A percentile compares a stretch with the other conserved stretches of the same genome.
Evolutionary conservation across 2,113 vertebrate species (phyloP).

Genomic region (Nipponia nippon): DNA sequence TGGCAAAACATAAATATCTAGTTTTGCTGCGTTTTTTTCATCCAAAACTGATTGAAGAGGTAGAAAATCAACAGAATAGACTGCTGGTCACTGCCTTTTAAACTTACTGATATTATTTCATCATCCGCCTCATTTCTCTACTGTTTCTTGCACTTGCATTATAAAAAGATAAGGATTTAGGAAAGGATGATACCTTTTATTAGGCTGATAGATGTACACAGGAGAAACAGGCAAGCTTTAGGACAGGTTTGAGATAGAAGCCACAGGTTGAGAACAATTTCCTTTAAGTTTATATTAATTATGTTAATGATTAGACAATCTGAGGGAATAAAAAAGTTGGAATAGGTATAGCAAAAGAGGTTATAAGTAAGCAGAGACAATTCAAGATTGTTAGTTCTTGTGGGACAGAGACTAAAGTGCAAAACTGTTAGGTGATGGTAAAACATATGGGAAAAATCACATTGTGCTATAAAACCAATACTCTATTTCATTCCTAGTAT

Average conservation of each 20-base stretch:
- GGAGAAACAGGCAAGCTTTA: neutral
- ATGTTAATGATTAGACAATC: neutral
- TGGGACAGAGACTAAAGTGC: neutral
- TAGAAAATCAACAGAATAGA: neutral
- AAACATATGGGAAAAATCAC: neutral
- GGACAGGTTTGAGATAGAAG: neutral
- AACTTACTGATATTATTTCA: neutral
- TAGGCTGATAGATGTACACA: neutral
- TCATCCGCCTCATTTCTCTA: neutral
- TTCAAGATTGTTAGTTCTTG: neutral
- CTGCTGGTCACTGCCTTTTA: neutral
- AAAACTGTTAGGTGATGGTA: neutral
- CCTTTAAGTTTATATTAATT: neutral
- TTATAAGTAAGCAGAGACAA: neutral
- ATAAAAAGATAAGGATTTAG: neutral
- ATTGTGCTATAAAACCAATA: neutral
- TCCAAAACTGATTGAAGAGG: neutral
- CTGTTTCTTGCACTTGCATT: neutral
- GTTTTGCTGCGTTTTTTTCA: neutral
- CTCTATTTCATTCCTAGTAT: neutral
- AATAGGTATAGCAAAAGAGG: neutral
- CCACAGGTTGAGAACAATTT: neutral
- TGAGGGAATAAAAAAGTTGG: neutral
- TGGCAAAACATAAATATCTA: neutral
- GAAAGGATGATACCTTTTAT: neutral